Percentiles rank a stretch among this genome's conserved stretches.
Evolutionary conservation across 2,797 vertebrate species (phyloP).

Genomic region (Alosa sapidissima): DNA sequence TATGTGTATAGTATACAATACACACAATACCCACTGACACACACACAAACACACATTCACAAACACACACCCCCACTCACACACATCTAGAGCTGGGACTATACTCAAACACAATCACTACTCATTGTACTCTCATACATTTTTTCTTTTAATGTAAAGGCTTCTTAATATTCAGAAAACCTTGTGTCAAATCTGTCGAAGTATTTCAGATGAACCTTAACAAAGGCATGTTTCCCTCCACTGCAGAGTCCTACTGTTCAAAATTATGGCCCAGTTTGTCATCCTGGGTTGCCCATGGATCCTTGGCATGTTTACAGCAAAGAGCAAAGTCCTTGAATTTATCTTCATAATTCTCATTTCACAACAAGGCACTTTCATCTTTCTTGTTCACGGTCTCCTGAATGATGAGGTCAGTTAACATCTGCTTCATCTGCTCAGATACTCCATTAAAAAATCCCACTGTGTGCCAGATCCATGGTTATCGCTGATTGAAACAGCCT

Average conservation of each 20-base stretch:
- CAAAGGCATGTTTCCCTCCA: background rate
- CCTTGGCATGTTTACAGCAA: conserved; percentile 9
- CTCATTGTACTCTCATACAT: no score
- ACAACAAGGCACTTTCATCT: conserved; percentile 41
- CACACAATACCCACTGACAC: background rate
- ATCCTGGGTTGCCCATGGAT: conserved; percentile 38
- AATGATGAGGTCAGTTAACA: background rate
- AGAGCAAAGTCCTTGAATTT: fast-evolving
- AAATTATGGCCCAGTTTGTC: conserved; percentile 32
- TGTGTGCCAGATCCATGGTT: no score
- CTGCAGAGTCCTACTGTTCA: background rate
- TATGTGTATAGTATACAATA: background rate
- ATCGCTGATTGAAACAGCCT: no score
- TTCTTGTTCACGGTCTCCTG: background rate
- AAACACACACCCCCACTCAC: background rate
- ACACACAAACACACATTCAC: background rate
- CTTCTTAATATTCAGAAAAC: no score
- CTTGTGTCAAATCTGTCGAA: no score
- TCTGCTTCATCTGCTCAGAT: no score
- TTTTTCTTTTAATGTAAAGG: no score
- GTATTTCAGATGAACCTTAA: background rate
- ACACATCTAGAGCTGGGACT: background rate
- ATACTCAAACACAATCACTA: background rate
- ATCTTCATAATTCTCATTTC: conserved; percentile 11
- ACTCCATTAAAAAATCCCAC: no score